Evolutionary conservation across 2,888 invertebrate species (phyloP), one percentile per base, ranked within the genome.

Genomic region (Drosophila longiperda): DNA sequence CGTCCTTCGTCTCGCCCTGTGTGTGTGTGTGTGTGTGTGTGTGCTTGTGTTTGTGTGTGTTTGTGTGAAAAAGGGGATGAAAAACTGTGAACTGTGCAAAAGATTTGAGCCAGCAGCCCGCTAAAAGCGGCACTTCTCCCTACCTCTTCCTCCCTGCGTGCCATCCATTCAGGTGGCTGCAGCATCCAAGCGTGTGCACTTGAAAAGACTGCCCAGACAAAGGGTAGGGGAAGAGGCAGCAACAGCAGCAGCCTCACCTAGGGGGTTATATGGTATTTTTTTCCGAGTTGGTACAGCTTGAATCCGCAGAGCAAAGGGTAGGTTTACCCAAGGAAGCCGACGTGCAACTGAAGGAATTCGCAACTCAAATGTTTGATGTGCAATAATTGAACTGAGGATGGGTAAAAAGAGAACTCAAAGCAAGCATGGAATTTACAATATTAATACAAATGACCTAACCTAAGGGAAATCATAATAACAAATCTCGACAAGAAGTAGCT

Each of bases 21-120:
- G 52, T 48, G 52, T 29, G 50, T 20, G 60, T 52, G 48, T 53
- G 58, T 66, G 12, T 54, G 52, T 34, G 48, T 55, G 63, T 57
- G 52, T 52, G 60, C n/a, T n/a, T 38, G 58, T 34, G 72, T 57
- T 65, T 59, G 60, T 50, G 67, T 59, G 61, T 50, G 58, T 36
- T 52, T 61, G 68, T 61, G 67, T 73, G 66, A 74, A 83, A 84
- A 78, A 58, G 80, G 87, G 85, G 85, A 85, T 85, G 85, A 85
- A 85, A 80, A 70, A 58, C 66, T 59, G 49, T 60, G 67, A 66
- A 34, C 8, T 59, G 59, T 59, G 59, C 42, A 15, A 45, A 64
- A 67, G 67, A 52, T 78, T 63, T 57, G 59, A 63, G 62, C 59
- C 26, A 42, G 34, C 36, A 34, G 32, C 36, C 45, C 52, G 6